Evolutionary conservation across 2,888 invertebrate species (phyloP).

Genomic region (Criorhina ranunculi): DNA sequence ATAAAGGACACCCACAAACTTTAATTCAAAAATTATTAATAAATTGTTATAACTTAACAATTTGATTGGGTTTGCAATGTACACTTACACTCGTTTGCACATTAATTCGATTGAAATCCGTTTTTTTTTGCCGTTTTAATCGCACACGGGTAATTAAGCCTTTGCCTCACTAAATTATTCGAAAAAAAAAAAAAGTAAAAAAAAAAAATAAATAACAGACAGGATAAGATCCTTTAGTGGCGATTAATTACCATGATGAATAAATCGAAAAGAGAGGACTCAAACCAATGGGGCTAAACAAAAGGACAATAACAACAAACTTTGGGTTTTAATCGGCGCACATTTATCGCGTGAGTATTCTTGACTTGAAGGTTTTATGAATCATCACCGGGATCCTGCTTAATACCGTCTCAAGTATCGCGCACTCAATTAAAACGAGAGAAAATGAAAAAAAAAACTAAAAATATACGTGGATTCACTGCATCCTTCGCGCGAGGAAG

Average conservation of each 20-base stretch:
- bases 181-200: slow-evolving; percentile 14
- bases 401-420: not conserved
- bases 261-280: not conserved
- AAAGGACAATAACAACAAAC: slow-evolving; percentile 9
- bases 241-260: slow-evolving; percentile 57
- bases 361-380: not conserved
- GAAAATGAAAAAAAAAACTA: not conserved
- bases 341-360: slow-evolving; percentile 16
- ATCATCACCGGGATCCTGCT: slow-evolving; percentile 21
- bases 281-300: not conserved
- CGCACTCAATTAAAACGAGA: not conserved
- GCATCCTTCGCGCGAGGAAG: slow-evolving; percentile 17
- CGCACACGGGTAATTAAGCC: slow-evolving; percentile 52
- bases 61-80: too few species aligned
- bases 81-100: slow-evolving; percentile 44
- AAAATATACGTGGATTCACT: not conserved
- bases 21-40: too few species aligned
- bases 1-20: too few species aligned
- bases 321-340: slow-evolving; percentile 30
- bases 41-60: too few species aligned
- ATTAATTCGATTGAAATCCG: slow-evolving; percentile 53
- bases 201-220: not conserved
- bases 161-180: slow-evolving; percentile 28
- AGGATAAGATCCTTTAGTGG: slow-evolving; percentile 47
- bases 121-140: slow-evolving; percentile 31